Conservation (phyloP, 2,113 vertebrate species). For the Rhombomys opimus region DNA sequence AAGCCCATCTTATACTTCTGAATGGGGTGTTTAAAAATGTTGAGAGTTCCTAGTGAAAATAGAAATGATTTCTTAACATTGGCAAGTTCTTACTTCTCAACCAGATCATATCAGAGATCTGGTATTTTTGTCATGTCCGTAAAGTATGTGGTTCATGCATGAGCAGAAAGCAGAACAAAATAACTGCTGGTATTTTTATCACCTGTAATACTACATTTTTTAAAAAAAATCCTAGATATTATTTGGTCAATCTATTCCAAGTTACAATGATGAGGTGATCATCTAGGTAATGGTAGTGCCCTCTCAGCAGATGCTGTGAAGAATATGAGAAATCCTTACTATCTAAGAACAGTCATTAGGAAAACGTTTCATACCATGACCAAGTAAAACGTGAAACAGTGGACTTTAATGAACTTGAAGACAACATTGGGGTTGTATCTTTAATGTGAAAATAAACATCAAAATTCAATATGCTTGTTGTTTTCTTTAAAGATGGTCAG, state of each 20-base stretch:
- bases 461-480: background rate
- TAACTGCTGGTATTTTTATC: background rate
- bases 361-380: background rate
- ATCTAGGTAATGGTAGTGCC: background rate
- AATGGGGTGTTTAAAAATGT: background rate
- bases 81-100: background rate
- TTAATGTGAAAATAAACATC: background rate
- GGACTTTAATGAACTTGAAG: background rate
- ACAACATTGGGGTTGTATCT: background rate
- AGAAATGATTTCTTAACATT: background rate
- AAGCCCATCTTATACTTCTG: background rate
- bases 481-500: background rate
- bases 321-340: background rate
- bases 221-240: background rate
- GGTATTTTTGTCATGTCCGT: background rate
- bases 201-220: background rate
- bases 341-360: background rate
- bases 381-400: background rate
- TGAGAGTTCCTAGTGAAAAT: constrained; percentile 9
- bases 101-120: background rate
- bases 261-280: background rate
- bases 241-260: background rate
- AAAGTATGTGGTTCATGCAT: background rate
- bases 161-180: background rate
- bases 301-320: background rate